Base-by-base conservation (phyloP, 2,797 vertebrate species). In the Bufotes viridis region DNA sequence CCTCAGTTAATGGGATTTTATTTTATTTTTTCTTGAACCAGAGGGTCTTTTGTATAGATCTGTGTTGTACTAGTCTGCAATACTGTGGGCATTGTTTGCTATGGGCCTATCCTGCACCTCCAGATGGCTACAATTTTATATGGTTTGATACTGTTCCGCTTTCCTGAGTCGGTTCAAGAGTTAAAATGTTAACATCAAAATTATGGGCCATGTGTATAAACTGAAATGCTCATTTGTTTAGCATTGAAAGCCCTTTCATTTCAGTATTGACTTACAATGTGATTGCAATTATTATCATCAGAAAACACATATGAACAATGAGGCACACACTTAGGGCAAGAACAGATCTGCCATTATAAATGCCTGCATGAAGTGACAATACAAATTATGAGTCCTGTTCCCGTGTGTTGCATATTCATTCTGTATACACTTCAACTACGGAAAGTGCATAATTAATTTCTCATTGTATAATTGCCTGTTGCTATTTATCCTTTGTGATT, bases 381-480 rank as follows among this genome's bases (percentile, higher is more conserved):
- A 61, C 53, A 74, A 29, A 58, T 49, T 13, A 60, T 49, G 7
- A 2, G 17, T 84, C 75, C 26, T 49, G 26, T 12, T 42, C 29
- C 13, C 60, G 20, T 34, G 18, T 74, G 12, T 57, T 60, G 26
- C 51, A 83, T 83, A 84, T 75, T 84, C 15, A 75, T 60, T 58
- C 53, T 84, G 53, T 63, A 60, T 72, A 60, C 55, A 49, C 29
- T 84, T 34, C 29, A 75, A 75, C 67, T 69, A 22, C 58, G 74
- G 81, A 74, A 60, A 74, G 20, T 60, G 74, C 53, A 72, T 84
- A 72, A 84, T 84, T 84, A 72, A 74, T 84, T 29, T 84, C 69
- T 72, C 82, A 74, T 72, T 83, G 79, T 53, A 83, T 83, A 83
- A 72, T 72, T n/a, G 24, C 67, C 53, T 58, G 26, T 58, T 58